These are phyloP conservation scores for Acrocephalus scirpaceus DNA, from an alignment of 2,797 vertebrate genomes.

Conservation along the genomic window DNA sequence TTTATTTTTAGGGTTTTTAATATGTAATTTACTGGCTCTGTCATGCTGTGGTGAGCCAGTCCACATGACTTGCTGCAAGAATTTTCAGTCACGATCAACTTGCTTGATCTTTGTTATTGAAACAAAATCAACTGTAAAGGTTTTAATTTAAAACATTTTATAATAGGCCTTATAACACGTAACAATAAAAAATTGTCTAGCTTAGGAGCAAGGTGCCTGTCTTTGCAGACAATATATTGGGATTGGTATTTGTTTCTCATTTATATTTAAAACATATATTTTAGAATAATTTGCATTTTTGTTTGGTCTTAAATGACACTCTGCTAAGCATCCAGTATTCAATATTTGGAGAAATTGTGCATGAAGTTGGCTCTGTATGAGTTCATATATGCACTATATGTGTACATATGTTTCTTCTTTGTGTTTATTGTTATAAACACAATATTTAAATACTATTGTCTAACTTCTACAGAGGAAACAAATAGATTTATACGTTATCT, in stretches of 20 bases:
- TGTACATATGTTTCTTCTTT: neutral
- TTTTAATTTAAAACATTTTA: neutral
- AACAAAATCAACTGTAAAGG: neutral
- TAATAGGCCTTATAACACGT: neutral
- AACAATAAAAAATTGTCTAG: accelerated
- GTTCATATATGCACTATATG: neutral
- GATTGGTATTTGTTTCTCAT: neutral
- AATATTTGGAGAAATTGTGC: neutral
- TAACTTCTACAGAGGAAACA: neutral
- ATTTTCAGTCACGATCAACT: neutral
- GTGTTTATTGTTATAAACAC: neutral
- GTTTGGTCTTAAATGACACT: neutral
- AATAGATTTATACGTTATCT: neutral
- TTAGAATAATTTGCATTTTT: neutral
- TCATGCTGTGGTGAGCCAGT: neutral
- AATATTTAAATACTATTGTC: neutral
- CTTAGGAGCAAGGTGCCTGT: neutral
- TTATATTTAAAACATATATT: neutral
- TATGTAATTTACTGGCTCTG: neutral
- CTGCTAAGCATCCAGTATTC: neutral
- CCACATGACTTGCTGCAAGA: neutral
- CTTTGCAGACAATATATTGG: neutral
- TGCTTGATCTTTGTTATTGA: neutral
- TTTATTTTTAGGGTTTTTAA: neutral
- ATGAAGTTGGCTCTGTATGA: neutral